Conservation (phyloP, 2,888 invertebrate genomes). For the Agriopis marginaria region DNA sequence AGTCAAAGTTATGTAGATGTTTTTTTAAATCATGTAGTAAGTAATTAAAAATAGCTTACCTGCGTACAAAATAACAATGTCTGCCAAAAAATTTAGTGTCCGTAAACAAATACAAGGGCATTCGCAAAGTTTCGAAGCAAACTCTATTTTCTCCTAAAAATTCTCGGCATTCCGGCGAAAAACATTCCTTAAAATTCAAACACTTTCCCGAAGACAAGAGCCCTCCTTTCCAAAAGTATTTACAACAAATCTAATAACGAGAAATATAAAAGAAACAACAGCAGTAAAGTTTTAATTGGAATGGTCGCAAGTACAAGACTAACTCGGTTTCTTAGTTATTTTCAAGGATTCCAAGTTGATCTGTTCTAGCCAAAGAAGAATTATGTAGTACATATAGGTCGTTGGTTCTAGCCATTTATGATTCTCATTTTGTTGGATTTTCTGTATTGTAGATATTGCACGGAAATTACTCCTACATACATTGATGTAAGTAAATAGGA, state of each 20-base stretch:
- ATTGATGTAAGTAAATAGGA: too few species aligned
- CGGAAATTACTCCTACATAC: too few species aligned
- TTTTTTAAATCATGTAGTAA: not conserved
- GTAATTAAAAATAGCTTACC: not conserved
- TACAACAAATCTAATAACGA: conserved; percentile 41
- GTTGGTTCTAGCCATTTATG: not conserved
- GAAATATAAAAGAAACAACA: conserved; percentile 37
- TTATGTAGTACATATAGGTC: too few species aligned
- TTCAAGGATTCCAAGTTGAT: conserved; percentile 14
- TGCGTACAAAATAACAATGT: not conserved
- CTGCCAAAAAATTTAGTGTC: not conserved
- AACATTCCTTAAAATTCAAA: conserved; percentile 35
- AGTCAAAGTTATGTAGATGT: not conserved
- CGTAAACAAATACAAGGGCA: conserved; percentile 1
- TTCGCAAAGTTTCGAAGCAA: conserved; percentile 3
- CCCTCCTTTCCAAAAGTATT: conserved; percentile 36
- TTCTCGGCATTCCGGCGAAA: conserved; percentile 27
- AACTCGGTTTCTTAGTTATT: conserved; percentile 12
- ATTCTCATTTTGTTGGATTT: not conserved
- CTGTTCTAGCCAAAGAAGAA: too few species aligned
- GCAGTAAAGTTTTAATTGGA: conserved; percentile 45
- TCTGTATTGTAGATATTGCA: not conserved
- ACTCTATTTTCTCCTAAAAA: conserved; percentile 17
- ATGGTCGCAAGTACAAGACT: conserved; percentile 4
- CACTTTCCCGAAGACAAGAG: conserved; percentile 26